A percentile compares a stretch with the other conserved stretches of the same genome.
These are phyloP conservation scores for Dicrostonyx torquatus DNA, from an alignment of 2,797 vertebrate genomes.

Conservation along the genomic window DNA sequence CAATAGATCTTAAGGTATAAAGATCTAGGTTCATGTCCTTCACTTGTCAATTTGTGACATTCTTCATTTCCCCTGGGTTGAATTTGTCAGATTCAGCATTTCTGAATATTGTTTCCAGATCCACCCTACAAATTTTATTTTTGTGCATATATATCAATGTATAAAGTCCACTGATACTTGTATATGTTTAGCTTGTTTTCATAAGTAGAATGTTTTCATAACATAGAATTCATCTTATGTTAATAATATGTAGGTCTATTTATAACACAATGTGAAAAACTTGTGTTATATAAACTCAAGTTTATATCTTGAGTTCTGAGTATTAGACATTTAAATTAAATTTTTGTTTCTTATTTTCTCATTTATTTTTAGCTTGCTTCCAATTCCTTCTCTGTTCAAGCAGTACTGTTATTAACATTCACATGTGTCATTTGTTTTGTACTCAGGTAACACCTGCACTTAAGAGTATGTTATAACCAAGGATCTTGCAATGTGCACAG, in stretches of 20 bases:
- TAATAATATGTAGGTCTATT: constrained; percentile 47
- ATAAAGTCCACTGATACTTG: background rate
- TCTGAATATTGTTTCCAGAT: background rate
- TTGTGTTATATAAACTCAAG: too few relatives aligned
- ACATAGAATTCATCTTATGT: constrained; percentile 20
- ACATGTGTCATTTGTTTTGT: background rate
- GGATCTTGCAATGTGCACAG: background rate
- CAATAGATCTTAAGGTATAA: background rate
- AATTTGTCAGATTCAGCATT: background rate
- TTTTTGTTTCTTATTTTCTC: background rate
- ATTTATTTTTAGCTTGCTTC: constrained; percentile 46
- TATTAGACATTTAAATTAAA: background rate
- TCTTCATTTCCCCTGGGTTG: background rate
- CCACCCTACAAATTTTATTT: background rate
- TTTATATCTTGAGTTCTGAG: background rate
- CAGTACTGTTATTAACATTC: background rate
- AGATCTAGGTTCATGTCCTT: constrained; percentile 23
- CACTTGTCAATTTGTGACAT: constrained; percentile 6
- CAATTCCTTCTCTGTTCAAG: background rate
- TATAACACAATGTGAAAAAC: background rate
- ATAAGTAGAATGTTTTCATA: constrained; percentile 30
- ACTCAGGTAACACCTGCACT: background rate
- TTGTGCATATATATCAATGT: background rate
- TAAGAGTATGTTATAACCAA: background rate
- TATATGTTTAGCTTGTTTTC: background rate